These are phyloP conservation scores for Opisthocomus hoazin DNA, from an alignment of 2,113 vertebrate species.

Conservation along the genomic window DNA sequence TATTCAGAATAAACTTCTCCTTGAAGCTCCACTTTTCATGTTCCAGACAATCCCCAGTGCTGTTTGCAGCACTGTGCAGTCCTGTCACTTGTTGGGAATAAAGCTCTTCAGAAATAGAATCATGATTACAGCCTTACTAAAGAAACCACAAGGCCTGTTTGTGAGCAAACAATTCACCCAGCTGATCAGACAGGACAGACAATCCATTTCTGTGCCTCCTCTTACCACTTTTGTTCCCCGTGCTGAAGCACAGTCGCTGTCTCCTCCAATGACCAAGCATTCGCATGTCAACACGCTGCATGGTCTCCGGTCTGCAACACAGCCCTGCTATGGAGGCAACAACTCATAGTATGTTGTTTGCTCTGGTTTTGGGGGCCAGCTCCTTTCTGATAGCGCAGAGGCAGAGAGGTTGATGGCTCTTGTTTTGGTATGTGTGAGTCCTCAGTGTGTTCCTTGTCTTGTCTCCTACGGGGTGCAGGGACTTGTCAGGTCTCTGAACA, in stretches of 20 bases:
- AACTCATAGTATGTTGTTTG: not conserved
- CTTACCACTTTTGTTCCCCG: not conserved
- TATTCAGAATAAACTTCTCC: not conserved
- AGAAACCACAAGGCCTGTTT: not conserved
- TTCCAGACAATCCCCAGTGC: not conserved
- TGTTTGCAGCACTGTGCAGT: not conserved
- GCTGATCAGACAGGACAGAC: not conserved
- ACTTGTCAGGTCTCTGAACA: not conserved
- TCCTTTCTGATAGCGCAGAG: not conserved
- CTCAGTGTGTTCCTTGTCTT: not conserved
- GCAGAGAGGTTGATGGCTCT: not conserved
- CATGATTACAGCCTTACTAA: not conserved
- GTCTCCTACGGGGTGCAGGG: not conserved
- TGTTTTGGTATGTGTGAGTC: rapidly evolving
- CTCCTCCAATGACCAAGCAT: not conserved
- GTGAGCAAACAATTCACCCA: not conserved
- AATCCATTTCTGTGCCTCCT: not conserved
- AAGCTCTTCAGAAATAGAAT: not conserved
- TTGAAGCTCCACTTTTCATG: not conserved
- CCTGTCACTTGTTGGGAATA: not conserved
- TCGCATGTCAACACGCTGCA: not conserved
- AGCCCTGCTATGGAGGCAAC: not conserved
- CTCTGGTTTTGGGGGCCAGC: not conserved
- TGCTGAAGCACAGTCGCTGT: not conserved
- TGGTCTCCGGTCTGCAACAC: not conserved